Conservation (phyloP, 2,797 vertebrate species). For the Gastrophryne carolinensis region DNA sequence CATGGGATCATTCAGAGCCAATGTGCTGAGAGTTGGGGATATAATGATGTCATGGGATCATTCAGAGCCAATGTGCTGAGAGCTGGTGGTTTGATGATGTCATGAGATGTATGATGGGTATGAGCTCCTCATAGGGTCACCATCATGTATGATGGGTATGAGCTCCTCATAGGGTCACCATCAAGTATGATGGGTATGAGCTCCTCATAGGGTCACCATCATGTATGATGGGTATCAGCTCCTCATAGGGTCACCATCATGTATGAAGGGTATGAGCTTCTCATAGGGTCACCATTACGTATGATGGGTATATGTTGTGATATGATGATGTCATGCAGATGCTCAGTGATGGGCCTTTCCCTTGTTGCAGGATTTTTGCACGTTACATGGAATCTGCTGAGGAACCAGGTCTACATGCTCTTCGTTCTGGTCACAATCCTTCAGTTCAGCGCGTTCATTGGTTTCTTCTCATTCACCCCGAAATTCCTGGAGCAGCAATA, state of each 20-base stretch:
- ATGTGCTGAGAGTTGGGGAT: too few species aligned
- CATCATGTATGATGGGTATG: too few species aligned
- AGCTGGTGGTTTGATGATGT: too few species aligned
- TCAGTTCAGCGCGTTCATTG: conserved; percentile 76
- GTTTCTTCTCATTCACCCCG: conserved; percentile 81
- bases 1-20: too few species aligned
- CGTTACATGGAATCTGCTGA: conserved; percentile 72
- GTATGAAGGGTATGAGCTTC: not conserved
- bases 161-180: too few species aligned
- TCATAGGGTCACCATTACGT: not conserved
- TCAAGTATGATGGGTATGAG: too few species aligned
- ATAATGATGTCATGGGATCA: too few species aligned
- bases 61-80: too few species aligned
- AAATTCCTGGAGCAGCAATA: conserved; percentile 89
- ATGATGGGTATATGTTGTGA: not conserved
- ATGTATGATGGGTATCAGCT: not conserved
- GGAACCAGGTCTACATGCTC: conserved; percentile 75
- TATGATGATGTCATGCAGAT: too few species aligned
- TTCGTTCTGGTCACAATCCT: conserved; percentile 75
- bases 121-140: too few species aligned
- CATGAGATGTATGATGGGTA: too few species aligned
- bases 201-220: not conserved
- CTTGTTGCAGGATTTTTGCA: conserved; percentile 76
- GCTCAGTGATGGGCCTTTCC: conserved; percentile 1
- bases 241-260: not conserved